phyloP scores from a whole-genome alignment of 2,888 invertebrate species.

The Agonopterix subpropinquella region DNA sequence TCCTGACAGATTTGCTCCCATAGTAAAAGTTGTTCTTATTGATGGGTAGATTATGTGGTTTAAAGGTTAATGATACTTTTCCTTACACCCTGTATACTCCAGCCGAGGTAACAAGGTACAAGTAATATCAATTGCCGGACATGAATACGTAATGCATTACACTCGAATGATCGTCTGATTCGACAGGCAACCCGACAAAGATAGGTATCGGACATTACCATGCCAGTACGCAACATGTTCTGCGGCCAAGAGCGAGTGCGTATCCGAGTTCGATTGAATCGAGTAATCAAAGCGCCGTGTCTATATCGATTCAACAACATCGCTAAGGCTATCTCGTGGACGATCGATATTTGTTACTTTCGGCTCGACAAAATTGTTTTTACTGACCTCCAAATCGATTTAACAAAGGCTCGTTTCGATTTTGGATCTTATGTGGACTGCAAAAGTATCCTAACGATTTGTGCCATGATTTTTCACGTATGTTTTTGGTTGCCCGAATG shows the following conservation, averaged over 20 bases:
- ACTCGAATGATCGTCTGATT: slow-evolving; percentile 50
- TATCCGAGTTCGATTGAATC: slow-evolving; percentile 63
- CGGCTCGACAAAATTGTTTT: slow-evolving; percentile 42
- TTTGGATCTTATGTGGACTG: slow-evolving; percentile 19
- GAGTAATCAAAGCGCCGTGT: slow-evolving; percentile 71
- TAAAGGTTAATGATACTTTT: neutral
- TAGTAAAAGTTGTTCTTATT: no score
- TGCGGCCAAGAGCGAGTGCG: slow-evolving; percentile 37
- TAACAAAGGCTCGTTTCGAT: slow-evolving; percentile 14
- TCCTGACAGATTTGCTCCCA: no score
- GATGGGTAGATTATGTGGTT: neutral
- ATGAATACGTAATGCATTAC: slow-evolving; percentile 62
- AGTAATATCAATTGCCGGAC: slow-evolving; percentile 63
- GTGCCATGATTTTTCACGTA: neutral
- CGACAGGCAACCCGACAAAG: slow-evolving; percentile 57
- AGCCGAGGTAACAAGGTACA: slow-evolving; percentile 21
- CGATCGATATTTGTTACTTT: slow-evolving; percentile 70
- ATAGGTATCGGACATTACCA: slow-evolving; percentile 65
- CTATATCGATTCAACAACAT: slow-evolving; percentile 67
- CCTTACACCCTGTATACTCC: no score
- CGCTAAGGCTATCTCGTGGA: slow-evolving; percentile 56
- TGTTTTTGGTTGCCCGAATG: slow-evolving; percentile 19
- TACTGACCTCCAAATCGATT: slow-evolving; percentile 23
- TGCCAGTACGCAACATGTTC: slow-evolving; percentile 44
- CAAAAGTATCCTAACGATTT: slow-evolving; percentile 1